Evolutionary conservation across 1,140 invertebrate species (phyloP).

Genomic region (Aphaenogaster ashmeadi): DNA sequence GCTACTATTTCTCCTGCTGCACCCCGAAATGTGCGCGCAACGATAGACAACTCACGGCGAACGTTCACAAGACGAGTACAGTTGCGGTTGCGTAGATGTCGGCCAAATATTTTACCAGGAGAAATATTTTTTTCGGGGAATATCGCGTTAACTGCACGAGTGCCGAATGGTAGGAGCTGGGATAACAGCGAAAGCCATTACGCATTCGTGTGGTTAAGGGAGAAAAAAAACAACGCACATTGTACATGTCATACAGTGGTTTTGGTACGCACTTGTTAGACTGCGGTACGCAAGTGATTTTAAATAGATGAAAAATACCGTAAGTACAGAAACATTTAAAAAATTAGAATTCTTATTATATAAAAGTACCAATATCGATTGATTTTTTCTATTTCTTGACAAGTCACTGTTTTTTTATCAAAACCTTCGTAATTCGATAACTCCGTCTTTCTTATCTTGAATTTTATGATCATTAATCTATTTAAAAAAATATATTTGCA

Average conservation of each 20-base stretch:
- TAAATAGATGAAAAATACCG: background rate
- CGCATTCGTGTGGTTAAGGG: constrained; percentile 29
- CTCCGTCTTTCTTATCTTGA: background rate
- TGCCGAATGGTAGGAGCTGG: constrained; percentile 8
- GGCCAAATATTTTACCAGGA: background rate
- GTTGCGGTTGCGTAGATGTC: background rate
- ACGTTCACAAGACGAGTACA: background rate
- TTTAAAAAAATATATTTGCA: background rate
- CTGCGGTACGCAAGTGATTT: background rate
- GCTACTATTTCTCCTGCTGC: constrained; percentile 8
- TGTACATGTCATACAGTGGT: background rate
- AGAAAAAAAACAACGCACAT: constrained; percentile 11
- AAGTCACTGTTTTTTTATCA: background rate
- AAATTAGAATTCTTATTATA: background rate
- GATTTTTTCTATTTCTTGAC: background rate
- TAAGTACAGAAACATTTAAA: background rate
- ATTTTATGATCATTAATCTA: background rate
- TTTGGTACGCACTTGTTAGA: constrained; percentile 9
- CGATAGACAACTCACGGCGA: constrained; percentile 46
- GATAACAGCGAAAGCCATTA: constrained; percentile 45
- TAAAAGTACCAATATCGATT: background rate
- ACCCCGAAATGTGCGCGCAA: constrained; percentile 33
- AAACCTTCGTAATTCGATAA: background rate
- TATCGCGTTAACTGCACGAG: constrained; percentile 42
- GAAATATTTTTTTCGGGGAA: constrained; percentile 63